Conservation (phyloP, 2,888 invertebrate genomes). For the Drosophila maculinotata region DNA sequence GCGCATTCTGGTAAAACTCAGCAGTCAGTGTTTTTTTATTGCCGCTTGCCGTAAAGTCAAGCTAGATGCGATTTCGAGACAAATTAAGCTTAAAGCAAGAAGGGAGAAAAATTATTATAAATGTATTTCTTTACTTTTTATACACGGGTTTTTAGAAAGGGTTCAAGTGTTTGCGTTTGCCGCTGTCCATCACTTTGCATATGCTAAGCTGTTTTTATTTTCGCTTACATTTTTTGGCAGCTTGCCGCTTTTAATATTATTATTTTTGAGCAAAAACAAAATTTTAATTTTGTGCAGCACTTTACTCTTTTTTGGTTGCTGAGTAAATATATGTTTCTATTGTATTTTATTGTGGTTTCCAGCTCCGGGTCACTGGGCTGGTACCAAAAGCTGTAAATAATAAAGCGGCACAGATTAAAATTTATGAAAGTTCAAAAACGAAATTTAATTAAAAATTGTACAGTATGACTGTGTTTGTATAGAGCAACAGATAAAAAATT, state of each 20-base stretch:
- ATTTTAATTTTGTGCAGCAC: slow-evolving; percentile 31
- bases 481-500: background rate
- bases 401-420: slow-evolving; percentile 7
- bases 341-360: slow-evolving; percentile 28
- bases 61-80: slow-evolving; percentile 38
- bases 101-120: slow-evolving; percentile 6
- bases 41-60: slow-evolving; percentile 31
- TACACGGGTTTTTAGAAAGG: slow-evolving; percentile 32
- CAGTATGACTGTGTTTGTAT: background rate
- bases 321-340: slow-evolving; percentile 16
- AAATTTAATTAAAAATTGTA: slow-evolving; percentile 32
- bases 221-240: slow-evolving; percentile 10
- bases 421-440: slow-evolving; percentile 22
- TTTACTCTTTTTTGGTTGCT: slow-evolving; percentile 18
- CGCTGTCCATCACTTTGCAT: slow-evolving; percentile 48
- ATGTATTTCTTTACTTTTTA: background rate
- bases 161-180: slow-evolving; percentile 44
- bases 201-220: slow-evolving; percentile 41
- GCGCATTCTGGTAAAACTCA: slow-evolving; percentile 28
- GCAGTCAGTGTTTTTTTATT: slow-evolving; percentile 38
- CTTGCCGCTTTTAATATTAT: slow-evolving; percentile 20
- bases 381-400: slow-evolving; percentile 20
- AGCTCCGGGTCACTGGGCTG: slow-evolving; percentile 1
- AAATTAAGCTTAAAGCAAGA: slow-evolving; percentile 45
- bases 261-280: slow-evolving; percentile 12